Evolutionary conservation across 2,113 vertebrate genomes (phyloP).

Genomic region (Lampris megalopsis): DNA sequence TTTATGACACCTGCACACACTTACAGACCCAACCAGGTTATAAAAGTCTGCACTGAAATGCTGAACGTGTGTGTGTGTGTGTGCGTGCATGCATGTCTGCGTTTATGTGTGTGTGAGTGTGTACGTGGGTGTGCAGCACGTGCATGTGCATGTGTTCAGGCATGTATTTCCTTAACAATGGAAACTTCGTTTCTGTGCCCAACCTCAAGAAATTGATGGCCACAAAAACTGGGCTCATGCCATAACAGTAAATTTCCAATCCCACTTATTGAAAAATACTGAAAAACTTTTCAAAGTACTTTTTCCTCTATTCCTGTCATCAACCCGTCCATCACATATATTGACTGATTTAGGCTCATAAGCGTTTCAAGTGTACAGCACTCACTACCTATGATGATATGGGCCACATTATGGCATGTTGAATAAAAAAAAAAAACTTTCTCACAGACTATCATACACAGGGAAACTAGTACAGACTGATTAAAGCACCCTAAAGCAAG

Average conservation of each 20-base stretch:
- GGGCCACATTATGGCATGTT: conserved; percentile 17
- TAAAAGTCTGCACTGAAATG: conserved; percentile 50
- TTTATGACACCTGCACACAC: conserved; percentile 56
- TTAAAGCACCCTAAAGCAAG: neutral
- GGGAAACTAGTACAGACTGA: neutral
- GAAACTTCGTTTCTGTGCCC: conserved; percentile 71
- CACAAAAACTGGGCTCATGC: conserved; percentile 58
- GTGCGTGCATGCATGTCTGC: neutral
- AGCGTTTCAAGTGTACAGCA: conserved; percentile 34
- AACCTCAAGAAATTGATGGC: conserved; percentile 73
- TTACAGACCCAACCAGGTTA: conserved; percentile 39
- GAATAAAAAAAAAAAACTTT: neutral
- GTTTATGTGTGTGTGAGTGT: neutral
- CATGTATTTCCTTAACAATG: conserved; percentile 74
- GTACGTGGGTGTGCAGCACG: conserved; percentile 21
- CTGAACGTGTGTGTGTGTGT: conserved; percentile 30
- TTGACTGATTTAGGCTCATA: conserved; percentile 19
- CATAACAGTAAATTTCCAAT: conserved; percentile 69
- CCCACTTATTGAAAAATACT: conserved; percentile 67
- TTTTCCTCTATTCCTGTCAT: conserved; percentile 37
- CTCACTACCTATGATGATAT: conserved; percentile 1
- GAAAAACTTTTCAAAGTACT: conserved; percentile 48
- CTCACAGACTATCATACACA: neutral
- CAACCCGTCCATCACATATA: conserved; percentile 24
- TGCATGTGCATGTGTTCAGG: conserved; percentile 14